These are phyloP conservation scores for Mastomys coucha DNA, from an alignment of 2,113 vertebrate genomes.

Conservation along the genomic window DNA sequence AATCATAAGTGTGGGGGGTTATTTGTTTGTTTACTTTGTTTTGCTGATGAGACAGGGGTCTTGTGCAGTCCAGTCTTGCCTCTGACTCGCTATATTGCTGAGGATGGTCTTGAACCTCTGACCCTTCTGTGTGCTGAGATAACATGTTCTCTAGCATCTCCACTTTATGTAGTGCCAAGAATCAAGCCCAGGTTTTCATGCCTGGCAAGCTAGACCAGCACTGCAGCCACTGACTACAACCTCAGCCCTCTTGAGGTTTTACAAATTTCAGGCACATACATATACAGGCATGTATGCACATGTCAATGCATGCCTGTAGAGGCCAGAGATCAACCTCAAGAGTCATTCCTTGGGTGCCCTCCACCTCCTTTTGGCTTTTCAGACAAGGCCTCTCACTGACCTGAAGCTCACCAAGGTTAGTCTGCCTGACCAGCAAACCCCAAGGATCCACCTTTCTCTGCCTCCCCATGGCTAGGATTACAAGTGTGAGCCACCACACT, in stretches of 20 bases:
- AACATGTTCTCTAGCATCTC: too few species aligned
- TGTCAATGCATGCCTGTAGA: not conserved
- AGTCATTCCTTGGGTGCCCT: not conserved
- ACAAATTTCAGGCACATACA: not conserved
- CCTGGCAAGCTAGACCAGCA: too few species aligned
- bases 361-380: not conserved
- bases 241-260: not conserved
- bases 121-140: not conserved
- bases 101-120: not conserved
- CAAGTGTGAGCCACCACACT: not conserved
- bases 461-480: not conserved
- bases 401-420: not conserved
- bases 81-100: not conserved
- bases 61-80: not conserved
- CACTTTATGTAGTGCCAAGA: not conserved
- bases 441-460: not conserved
- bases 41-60: not conserved
- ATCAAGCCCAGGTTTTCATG: not conserved
- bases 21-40: not conserved
- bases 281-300: not conserved
- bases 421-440: not conserved
- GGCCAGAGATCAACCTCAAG: not conserved
- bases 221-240: not conserved
- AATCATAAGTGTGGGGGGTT: not conserved
- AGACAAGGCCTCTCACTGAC: not conserved